Conservation (phyloP, 2,797 vertebrate species). For the Cyclura pinguis region DNA sequence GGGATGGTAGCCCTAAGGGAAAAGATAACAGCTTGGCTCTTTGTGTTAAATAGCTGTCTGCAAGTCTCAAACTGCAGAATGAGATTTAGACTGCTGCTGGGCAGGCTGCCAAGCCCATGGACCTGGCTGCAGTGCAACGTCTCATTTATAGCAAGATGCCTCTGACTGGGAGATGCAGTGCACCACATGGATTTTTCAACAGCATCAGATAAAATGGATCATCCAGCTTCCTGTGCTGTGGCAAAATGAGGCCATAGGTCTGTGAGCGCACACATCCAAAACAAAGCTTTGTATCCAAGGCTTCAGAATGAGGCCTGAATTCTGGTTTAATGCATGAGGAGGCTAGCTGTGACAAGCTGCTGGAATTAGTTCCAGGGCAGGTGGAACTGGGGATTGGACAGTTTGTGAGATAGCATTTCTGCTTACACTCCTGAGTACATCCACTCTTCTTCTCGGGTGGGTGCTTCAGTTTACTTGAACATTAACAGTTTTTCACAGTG, state of each 20-base stretch:
- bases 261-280: neutral
- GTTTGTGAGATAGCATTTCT: neutral
- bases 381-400: slow-evolving; percentile 9
- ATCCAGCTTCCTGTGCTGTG: slow-evolving; percentile 26
- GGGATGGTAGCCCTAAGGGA: slow-evolving; percentile 79
- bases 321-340: slow-evolving; percentile 19
- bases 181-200: slow-evolving; percentile 43
- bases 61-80: slow-evolving; percentile 75
- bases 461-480: slow-evolving; percentile 11
- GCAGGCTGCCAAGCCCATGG: slow-evolving; percentile 70
- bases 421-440: neutral
- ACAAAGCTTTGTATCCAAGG: slow-evolving; percentile 1
- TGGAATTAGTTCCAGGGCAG: neutral
- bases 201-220: slow-evolving; percentile 36
- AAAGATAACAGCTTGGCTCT: slow-evolving; percentile 78
- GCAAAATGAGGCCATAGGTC: slow-evolving; percentile 34
- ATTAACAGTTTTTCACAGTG: neutral
- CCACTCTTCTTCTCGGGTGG: neutral
- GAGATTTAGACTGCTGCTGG: slow-evolving; percentile 62
- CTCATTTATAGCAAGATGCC: slow-evolving; percentile 63
- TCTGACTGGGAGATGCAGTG: slow-evolving; percentile 16
- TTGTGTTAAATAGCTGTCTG: slow-evolving; percentile 79
- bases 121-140: slow-evolving; percentile 56
- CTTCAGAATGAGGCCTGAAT: slow-evolving; percentile 23
- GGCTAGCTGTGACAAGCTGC: neutral